Conservation (phyloP, 2,797 vertebrate species). For the Rhadinocentrus ornatus region DNA sequence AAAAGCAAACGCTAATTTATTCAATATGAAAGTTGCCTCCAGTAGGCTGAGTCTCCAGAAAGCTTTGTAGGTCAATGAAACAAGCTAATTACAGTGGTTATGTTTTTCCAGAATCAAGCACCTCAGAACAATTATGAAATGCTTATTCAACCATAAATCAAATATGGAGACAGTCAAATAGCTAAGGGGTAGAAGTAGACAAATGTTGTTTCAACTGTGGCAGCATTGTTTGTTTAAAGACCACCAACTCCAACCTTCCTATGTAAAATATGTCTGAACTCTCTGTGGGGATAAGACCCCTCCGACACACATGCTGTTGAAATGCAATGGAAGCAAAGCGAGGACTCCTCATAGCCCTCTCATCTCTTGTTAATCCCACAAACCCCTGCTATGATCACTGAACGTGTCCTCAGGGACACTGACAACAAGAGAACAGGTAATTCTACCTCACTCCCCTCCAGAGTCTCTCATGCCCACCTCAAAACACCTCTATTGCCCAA, state of each 20-base stretch:
- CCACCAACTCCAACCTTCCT: slow-evolving; percentile 40
- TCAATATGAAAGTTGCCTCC: neutral
- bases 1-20: slow-evolving; percentile 4
- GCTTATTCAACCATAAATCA: slow-evolving; percentile 1
- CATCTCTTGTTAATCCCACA: slow-evolving; percentile 52
- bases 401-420: slow-evolving; percentile 66
- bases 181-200: slow-evolving; percentile 16
- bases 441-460: slow-evolving; percentile 58
- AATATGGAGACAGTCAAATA: slow-evolving; percentile 16
- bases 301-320: slow-evolving; percentile 52
- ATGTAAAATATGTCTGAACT: slow-evolving; percentile 52
- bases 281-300: slow-evolving; percentile 57
- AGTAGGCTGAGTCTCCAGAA: neutral
- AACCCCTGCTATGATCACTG: slow-evolving; percentile 70
- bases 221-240: slow-evolving; percentile 48
- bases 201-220: slow-evolving; percentile 19
- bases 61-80: slow-evolving; percentile 9
- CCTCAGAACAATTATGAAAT: slow-evolving; percentile 4
- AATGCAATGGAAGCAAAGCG: slow-evolving; percentile 49
- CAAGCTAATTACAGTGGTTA: slow-evolving; percentile 11
- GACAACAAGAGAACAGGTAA: slow-evolving; percentile 76
- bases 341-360: slow-evolving; percentile 54
- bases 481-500: slow-evolving; percentile 63
- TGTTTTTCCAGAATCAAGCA: slow-evolving; percentile 3
- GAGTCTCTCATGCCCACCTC: slow-evolving; percentile 65